phyloP scores from a whole-genome alignment of 2,888 invertebrate genomes.

The Stictocephala bisonia region DNA sequence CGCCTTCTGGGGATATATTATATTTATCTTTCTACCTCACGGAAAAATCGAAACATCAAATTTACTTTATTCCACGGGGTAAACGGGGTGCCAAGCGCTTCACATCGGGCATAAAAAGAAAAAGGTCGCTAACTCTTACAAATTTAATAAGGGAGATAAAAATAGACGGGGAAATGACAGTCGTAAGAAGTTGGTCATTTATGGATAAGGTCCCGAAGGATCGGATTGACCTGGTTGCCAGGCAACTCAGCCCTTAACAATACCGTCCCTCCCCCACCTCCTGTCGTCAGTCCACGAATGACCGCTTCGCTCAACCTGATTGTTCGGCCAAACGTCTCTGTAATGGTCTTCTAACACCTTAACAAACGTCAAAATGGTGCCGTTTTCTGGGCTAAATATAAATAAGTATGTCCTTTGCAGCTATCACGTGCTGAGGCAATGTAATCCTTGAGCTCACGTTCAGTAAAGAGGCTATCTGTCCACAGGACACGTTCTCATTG shows the following conservation, averaged over 20 bases:
- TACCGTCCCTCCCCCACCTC: constrained; percentile 1
- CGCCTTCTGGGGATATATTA: too few relatives aligned
- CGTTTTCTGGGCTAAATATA: constrained; percentile 20
- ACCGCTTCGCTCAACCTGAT: background rate
- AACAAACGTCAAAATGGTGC: constrained; percentile 36
- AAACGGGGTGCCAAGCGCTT: too few relatives aligned
- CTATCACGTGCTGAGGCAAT: too few relatives aligned
- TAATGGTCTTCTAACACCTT: constrained; percentile 37
- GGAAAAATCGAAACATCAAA: too few relatives aligned
- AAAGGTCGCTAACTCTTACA: constrained; percentile 23
- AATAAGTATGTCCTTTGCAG: constrained; percentile 29
- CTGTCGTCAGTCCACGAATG: background rate
- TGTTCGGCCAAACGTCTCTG: constrained; percentile 31
- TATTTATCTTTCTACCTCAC: too few relatives aligned
- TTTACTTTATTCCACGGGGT: too few relatives aligned
- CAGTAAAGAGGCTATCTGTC: too few relatives aligned
- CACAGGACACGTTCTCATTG: too few relatives aligned
- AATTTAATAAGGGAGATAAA: constrained; percentile 45
- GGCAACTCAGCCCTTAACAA: constrained; percentile 42
- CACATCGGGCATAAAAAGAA: too few relatives aligned
- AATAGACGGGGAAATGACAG: constrained; percentile 36
- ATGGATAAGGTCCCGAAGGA: constrained; percentile 37
- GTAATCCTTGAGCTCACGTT: too few relatives aligned
- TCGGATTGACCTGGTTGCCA: constrained; percentile 42
- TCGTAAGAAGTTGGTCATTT: constrained; percentile 38